phyloP scores from a whole-genome alignment of 2,113 vertebrate genomes.

The Orcinus orca region DNA sequence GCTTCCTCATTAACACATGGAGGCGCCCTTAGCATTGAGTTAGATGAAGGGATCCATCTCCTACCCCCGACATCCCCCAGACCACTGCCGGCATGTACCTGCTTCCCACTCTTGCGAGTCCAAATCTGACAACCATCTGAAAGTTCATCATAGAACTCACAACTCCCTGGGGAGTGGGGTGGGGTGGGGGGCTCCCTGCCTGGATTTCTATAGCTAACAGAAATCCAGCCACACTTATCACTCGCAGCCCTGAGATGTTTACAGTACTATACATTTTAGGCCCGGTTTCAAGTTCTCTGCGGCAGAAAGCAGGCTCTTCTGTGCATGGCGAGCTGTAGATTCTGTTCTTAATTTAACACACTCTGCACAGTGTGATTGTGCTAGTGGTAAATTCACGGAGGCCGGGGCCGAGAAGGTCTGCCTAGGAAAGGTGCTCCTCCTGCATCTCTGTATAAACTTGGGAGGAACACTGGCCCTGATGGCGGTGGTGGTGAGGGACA shows the following conservation, averaged over 20 bases:
- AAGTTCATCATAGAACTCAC: constrained; percentile 26
- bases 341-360: constrained; percentile 83
- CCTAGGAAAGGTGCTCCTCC: constrained; percentile 77
- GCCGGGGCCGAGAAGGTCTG: constrained; percentile 73
- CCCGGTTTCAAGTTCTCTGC: constrained; percentile 67
- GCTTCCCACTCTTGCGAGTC: not conserved
- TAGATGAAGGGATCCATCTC: not conserved
- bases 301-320: constrained; percentile 75
- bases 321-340: constrained; percentile 72
- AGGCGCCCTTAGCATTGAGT: not conserved
- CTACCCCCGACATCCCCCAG: not conserved
- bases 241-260: constrained; percentile 63
- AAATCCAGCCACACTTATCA: constrained; percentile 66
- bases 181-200: not conserved
- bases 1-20: not conserved
- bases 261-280: constrained; percentile 68
- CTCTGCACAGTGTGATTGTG: constrained; percentile 78
- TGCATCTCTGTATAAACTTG: constrained; percentile 78
- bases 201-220: constrained; percentile 67
- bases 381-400: constrained; percentile 78
- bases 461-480: constrained; percentile 73
- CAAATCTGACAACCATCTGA: constrained; percentile 14
- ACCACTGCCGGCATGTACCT: not conserved
- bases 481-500: constrained; percentile 70
- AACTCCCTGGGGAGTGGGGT: not conserved